Evolutionary conservation across 1,140 invertebrate species (phyloP).

Genomic region (Carcinoscorpius rotundicauda): DNA sequence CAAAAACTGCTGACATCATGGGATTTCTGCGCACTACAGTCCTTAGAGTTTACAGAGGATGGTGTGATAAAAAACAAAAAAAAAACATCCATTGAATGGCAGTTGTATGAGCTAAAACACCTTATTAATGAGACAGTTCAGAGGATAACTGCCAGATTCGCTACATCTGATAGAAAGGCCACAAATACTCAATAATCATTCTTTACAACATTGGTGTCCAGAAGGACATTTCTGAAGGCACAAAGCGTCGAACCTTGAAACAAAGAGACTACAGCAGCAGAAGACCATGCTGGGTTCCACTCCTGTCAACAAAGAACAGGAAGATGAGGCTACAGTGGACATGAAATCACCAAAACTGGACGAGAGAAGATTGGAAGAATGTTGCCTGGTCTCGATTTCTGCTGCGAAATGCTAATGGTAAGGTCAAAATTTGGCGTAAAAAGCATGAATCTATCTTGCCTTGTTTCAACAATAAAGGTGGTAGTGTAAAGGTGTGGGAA

Average conservation of each 20-base stretch:
- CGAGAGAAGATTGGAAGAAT: constrained; percentile 5
- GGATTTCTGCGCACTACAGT: too few relatives aligned
- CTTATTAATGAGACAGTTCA: too few relatives aligned
- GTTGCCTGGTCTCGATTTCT: constrained; percentile 3
- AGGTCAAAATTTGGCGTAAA: neutral
- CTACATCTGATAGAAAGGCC: too few relatives aligned
- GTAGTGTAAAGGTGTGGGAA: constrained; percentile 11
- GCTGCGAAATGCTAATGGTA: neutral
- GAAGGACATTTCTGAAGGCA: constrained; percentile 1
- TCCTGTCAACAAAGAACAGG: constrained; percentile 6
- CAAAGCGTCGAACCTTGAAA: neutral
- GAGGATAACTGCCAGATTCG: too few relatives aligned
- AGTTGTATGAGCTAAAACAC: too few relatives aligned
- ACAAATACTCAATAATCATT: too few relatives aligned
- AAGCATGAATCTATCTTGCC: neutral
- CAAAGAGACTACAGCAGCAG: neutral
- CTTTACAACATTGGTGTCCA: too few relatives aligned
- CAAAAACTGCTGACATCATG: too few relatives aligned
- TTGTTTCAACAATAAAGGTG: constrained; percentile 3
- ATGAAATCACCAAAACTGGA: constrained; percentile 10
- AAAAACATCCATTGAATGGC: too few relatives aligned
- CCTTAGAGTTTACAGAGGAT: too few relatives aligned
- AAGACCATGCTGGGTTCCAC: neutral
- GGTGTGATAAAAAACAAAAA: too few relatives aligned
- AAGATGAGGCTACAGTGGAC: constrained; percentile 4